phyloP scores from a whole-genome alignment of 2,113 vertebrate species.

The Caretta caretta region DNA sequence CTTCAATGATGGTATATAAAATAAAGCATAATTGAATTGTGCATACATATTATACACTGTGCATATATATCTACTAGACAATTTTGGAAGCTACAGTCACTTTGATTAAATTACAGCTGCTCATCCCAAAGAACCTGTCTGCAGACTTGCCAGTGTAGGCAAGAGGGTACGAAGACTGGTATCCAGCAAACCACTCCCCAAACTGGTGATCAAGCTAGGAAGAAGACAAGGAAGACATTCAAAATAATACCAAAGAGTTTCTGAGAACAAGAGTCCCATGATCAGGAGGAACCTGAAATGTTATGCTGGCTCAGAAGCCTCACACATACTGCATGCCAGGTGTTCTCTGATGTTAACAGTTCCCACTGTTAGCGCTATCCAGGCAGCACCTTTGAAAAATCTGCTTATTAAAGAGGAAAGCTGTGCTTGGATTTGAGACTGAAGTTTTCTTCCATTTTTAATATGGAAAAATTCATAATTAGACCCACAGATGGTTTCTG shows the following conservation, averaged over 20 bases:
- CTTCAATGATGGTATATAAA: not conserved
- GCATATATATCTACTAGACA: not conserved
- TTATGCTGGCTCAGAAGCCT: rapidly evolving
- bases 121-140: rapidly evolving
- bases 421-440: rapidly evolving
- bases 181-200: slow-evolving; percentile 30
- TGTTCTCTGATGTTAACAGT: not conserved
- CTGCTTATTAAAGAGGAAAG: not conserved
- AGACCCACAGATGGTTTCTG: not conserved
- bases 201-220: slow-evolving; percentile 27
- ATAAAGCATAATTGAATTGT: not conserved
- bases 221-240: not conserved
- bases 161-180: not conserved
- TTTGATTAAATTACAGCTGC: not conserved
- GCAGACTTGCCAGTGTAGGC: slow-evolving; percentile 47
- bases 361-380: not conserved
- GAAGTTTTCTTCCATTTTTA: not conserved
- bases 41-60: not conserved
- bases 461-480: not conserved
- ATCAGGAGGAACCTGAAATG: not conserved
- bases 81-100: not conserved
- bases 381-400: not conserved
- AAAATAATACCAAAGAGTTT: not conserved
- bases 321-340: rapidly evolving
- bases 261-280: not conserved